Evolutionary conservation across 2,888 invertebrate genomes (phyloP).

Genomic region (Cryptus armator): DNA sequence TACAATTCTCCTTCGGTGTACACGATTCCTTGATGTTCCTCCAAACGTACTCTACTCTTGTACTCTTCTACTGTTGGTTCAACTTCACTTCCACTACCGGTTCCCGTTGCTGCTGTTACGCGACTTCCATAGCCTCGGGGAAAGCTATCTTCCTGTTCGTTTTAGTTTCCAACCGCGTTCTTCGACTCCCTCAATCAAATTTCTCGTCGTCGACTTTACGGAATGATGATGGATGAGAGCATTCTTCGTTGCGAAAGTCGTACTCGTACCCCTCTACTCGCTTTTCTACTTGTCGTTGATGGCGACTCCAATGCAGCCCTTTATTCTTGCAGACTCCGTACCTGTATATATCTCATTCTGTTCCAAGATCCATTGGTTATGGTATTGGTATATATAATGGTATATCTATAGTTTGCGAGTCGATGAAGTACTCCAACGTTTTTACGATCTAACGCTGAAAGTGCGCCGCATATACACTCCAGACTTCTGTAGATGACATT

Average conservation of each 20-base stretch:
- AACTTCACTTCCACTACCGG: constrained; percentile 2
- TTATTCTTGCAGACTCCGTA: constrained; percentile 13
- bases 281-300: constrained; percentile 39
- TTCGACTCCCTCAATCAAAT: constrained; percentile 24
- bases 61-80: neutral
- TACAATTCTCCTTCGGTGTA: neutral
- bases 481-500: constrained; percentile 52
- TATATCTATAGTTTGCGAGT: constrained; percentile 40
- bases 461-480: constrained; percentile 19
- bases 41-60: neutral
- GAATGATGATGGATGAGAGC: constrained; percentile 41
- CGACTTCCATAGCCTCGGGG: constrained; percentile 4
- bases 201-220: constrained; percentile 18
- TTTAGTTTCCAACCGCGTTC: neutral
- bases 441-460: constrained; percentile 55
- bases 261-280: constrained; percentile 9
- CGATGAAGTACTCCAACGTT: constrained; percentile 57
- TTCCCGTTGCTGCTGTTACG: neutral
- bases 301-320: constrained; percentile 14
- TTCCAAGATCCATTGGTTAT: constrained; percentile 24
- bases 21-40: neutral
- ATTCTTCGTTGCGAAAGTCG: constrained; percentile 26
- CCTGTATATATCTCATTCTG: neutral
- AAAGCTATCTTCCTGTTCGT: neutral
- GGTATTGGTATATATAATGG: neutral